Conservation (phyloP, 2,888 invertebrate species). For the Ellobium chinense region DNA sequence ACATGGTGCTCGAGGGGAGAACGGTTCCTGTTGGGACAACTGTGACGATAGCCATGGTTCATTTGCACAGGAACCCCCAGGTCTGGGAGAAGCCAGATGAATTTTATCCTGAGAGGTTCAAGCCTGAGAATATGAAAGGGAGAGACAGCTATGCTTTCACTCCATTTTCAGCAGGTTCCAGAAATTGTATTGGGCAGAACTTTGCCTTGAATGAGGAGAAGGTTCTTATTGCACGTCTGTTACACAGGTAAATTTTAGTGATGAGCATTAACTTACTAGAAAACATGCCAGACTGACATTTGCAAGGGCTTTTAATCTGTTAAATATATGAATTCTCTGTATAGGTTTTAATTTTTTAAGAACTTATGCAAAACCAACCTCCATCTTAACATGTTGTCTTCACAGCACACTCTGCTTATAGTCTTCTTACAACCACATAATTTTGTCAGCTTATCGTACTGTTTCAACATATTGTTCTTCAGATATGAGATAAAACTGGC, state of each 20-base stretch:
- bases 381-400: no score
- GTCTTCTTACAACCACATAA: no score
- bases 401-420: no score
- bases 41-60: slow-evolving; percentile 55
- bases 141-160: slow-evolving; percentile 62
- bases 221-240: background rate
- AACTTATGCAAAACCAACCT: no score
- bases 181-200: slow-evolving; percentile 48
- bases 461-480: no score
- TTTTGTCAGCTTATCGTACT: no score
- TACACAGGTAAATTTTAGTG: background rate
- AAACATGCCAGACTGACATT: no score
- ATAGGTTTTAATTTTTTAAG: no score
- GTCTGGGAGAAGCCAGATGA: slow-evolving; percentile 62
- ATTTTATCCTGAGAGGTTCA: slow-evolving; percentile 65
- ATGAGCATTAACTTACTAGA: no score
- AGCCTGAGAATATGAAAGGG: slow-evolving; percentile 56
- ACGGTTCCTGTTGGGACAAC: slow-evolving; percentile 57
- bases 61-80: slow-evolving; percentile 62
- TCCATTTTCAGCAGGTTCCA: slow-evolving; percentile 66
- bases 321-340: no score
- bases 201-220: slow-evolving; percentile 46
- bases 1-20: slow-evolving; percentile 59
- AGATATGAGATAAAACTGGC: background rate
- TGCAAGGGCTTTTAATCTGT: no score